Evolutionary conservation across 1,140 invertebrate genomes (phyloP).

Genomic region (Zaprionus ghesquierei): DNA sequence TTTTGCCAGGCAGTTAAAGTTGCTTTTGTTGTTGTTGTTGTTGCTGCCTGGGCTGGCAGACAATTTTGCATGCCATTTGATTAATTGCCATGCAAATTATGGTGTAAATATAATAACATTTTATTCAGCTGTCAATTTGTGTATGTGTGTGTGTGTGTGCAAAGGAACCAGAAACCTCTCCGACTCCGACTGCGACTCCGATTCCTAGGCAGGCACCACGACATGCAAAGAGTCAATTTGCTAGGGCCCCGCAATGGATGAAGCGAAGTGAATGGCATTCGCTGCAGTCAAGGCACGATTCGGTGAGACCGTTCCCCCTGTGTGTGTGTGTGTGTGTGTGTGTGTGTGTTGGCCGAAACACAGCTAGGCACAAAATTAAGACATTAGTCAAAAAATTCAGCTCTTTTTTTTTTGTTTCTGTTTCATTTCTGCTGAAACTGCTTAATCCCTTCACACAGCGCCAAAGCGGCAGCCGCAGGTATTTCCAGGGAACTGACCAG

Average conservation of each 20-base stretch:
- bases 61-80: conserved; percentile 80
- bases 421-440: conserved; percentile 45
- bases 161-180: conserved; percentile 42
- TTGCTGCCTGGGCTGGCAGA: conserved; percentile 33
- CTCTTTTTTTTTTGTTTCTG: conserved; percentile 20
- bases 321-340: background rate
- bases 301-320: background rate
- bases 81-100: conserved; percentile 81
- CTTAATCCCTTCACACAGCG: conserved; percentile 61
- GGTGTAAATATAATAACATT: conserved; percentile 82
- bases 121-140: conserved; percentile 79
- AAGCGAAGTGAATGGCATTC: conserved; percentile 80
- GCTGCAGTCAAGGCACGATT: conserved; percentile 70
- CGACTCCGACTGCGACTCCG: no score
- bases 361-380: conserved; percentile 76
- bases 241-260: conserved; percentile 54
- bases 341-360: conserved; percentile 52
- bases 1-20: background rate
- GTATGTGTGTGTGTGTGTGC: background rate
- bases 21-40: conserved; percentile 16
- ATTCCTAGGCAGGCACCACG: no score
- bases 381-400: conserved; percentile 68
- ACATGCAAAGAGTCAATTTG: conserved; percentile 79
- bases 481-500: conserved; percentile 70
- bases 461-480: conserved; percentile 62